Conservation (phyloP, 2,888 invertebrate genomes). For the Chesias legatella region DNA sequence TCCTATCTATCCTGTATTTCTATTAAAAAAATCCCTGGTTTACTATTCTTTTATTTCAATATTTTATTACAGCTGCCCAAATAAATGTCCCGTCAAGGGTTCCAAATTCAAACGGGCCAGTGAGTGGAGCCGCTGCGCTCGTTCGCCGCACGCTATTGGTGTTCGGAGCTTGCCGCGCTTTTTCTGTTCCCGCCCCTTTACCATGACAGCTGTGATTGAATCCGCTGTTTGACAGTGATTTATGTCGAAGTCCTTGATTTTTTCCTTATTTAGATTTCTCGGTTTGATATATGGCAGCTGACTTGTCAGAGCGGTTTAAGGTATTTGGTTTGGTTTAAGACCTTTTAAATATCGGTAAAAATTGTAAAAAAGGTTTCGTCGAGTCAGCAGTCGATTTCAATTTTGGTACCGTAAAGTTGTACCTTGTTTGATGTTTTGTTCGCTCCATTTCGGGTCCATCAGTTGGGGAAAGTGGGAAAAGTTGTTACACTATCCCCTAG, state of each 20-base stretch:
- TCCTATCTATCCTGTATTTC: too few relatives aligned
- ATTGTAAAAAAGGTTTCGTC: too few relatives aligned
- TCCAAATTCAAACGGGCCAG: conserved; percentile 70
- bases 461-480: too few relatives aligned
- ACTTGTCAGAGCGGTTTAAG: conserved; percentile 11
- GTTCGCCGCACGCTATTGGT: conserved; percentile 64
- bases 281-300: conserved; percentile 60
- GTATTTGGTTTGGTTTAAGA: too few relatives aligned
- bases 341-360: too few relatives aligned
- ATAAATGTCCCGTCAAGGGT: conserved; percentile 62
- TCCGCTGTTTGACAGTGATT: conserved; percentile 65
- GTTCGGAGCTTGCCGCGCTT: conserved; percentile 74
- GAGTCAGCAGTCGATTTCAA: too few relatives aligned
- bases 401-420: too few relatives aligned
- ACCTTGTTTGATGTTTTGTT: too few relatives aligned
- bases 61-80: conserved; percentile 35
- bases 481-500: too few relatives aligned
- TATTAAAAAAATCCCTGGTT: too few relatives aligned
- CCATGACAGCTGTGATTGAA: conserved; percentile 76
- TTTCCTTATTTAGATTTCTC: conserved; percentile 49
- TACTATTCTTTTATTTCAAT: not conserved
- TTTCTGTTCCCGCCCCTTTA: conserved; percentile 71
- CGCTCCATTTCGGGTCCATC: too few relatives aligned
- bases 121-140: conserved; percentile 51
- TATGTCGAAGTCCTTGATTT: conserved; percentile 55